phyloP scores from a whole-genome alignment of 1,140 invertebrate genomes.

The Acromyrmex heyeri region DNA sequence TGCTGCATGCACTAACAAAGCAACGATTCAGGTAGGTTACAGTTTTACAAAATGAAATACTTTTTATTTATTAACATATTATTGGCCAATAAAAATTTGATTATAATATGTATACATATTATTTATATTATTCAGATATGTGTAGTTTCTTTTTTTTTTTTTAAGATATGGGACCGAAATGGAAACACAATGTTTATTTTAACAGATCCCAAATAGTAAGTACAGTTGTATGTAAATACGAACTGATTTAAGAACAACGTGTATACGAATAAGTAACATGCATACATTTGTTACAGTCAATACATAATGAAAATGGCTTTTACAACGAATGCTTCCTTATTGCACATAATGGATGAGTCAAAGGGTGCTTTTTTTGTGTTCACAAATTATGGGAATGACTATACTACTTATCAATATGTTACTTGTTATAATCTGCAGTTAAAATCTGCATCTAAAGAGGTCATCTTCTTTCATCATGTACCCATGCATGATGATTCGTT shows the following conservation, averaged over 20 bases:
- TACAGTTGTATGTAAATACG: not conserved
- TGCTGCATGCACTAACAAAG: slow-evolving; percentile 80
- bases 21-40: slow-evolving; percentile 77
- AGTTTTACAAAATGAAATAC: slow-evolving; percentile 11
- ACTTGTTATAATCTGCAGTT: slow-evolving; percentile 78
- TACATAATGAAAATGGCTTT: slow-evolving; percentile 75
- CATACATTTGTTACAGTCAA: slow-evolving; percentile 70
- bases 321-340: slow-evolving; percentile 70
- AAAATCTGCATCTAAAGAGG: slow-evolving; percentile 75
- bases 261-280: not conserved
- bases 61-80: slow-evolving; percentile 22
- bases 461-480: slow-evolving; percentile 78
- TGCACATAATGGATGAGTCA: slow-evolving; percentile 79
- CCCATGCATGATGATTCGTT: slow-evolving; percentile 74
- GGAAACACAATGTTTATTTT: slow-evolving; percentile 58
- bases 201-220: not conserved
- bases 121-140: not conserved
- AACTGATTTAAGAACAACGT: not conserved
- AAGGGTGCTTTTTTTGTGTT: slow-evolving; percentile 75
- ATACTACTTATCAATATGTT: slow-evolving; percentile 66
- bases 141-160: slow-evolving; percentile 41
- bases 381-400: slow-evolving; percentile 46
- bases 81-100: slow-evolving; percentile 6
- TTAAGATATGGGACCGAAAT: slow-evolving; percentile 79
- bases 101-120: slow-evolving; percentile 1